A percentile compares a stretch with the other conserved stretches of the same genome.
Evolutionary conservation across 1,140 invertebrate species (phyloP).

Genomic region (Aphelinus certus): DNA sequence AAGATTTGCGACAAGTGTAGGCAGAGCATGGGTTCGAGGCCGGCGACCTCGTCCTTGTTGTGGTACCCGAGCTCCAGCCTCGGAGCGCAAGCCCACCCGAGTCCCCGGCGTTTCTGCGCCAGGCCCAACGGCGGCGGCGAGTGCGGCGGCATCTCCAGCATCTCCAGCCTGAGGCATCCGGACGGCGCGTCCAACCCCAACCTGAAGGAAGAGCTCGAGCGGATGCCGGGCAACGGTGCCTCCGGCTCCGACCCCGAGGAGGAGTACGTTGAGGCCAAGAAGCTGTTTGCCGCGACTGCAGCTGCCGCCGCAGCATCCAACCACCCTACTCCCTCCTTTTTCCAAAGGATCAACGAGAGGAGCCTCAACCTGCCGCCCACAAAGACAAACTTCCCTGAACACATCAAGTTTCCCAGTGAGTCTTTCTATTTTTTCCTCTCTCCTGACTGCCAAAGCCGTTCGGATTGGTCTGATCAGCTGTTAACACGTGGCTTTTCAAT

Average conservation of each 20-base stretch:
- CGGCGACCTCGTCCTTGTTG: constrained; percentile 71
- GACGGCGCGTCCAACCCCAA: constrained; percentile 93
- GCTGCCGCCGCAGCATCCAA: constrained; percentile 40
- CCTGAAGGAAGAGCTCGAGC: constrained; percentile 76
- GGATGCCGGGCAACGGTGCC: constrained; percentile 76
- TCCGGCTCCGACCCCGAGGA: constrained; percentile 70
- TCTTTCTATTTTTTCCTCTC: constrained; percentile 22
- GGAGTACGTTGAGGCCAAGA: constrained; percentile 70
- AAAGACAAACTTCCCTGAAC: constrained; percentile 65
- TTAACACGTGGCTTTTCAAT: no score
- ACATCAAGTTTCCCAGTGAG: constrained; percentile 63
- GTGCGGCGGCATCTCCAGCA: constrained; percentile 63
- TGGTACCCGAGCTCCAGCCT: constrained; percentile 66
- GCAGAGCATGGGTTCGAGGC: constrained; percentile 72
- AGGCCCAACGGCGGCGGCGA: constrained; percentile 45
- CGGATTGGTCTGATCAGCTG: not conserved
- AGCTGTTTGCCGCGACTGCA: constrained; percentile 65
- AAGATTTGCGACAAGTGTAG: constrained; percentile 82
- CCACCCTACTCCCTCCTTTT: not conserved
- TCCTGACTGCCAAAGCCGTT: not conserved
- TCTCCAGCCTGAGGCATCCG: constrained; percentile 83
- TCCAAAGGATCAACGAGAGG: constrained; percentile 47
- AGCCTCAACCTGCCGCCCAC: constrained; percentile 59
- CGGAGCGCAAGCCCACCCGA: constrained; percentile 58
- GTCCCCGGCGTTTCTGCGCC: constrained; percentile 61